A percentile compares a stretch with the other conserved stretches of the same genome.
Conservation (phyloP, 2,888 invertebrate genomes). For the Dryomyza anilis region DNA sequence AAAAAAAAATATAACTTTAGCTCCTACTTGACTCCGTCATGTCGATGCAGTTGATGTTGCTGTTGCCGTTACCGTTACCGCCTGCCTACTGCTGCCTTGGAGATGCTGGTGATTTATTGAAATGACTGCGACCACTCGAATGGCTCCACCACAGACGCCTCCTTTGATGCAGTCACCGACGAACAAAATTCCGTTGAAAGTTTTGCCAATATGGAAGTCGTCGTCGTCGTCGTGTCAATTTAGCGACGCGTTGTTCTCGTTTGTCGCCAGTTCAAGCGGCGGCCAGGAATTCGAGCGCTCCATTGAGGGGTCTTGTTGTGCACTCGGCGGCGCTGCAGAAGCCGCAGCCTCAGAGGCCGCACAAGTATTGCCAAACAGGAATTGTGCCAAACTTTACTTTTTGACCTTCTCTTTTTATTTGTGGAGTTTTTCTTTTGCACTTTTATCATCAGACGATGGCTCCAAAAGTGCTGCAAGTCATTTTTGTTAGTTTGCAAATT, state of each 20-base stretch:
- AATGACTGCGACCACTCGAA: neutral
- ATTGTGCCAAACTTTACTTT: slow-evolving; percentile 11
- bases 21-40: no score
- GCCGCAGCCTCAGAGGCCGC: neutral
- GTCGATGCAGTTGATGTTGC: neutral
- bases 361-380: slow-evolving; percentile 3
- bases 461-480: neutral
- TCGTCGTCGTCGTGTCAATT: no score
- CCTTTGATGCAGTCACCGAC: neutral
- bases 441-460: neutral
- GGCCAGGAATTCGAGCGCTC: neutral
- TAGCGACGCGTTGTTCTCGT: neutral
- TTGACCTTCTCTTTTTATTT: slow-evolving; percentile 4
- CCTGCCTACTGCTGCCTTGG: neutral
- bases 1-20: no score
- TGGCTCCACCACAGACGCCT: slow-evolving; percentile 2
- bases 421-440: neutral
- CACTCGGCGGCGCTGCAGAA: neutral
- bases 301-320: neutral
- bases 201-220: neutral
- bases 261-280: neutral
- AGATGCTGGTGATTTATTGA: slow-evolving; percentile 1
- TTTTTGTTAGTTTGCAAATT: slow-evolving; percentile 2
- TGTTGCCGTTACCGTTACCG: neutral
- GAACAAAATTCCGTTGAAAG: neutral